Conservation (phyloP, 30 jellyfish, hydroid and myxozoan species). For the Aurelia sp. region DNA sequence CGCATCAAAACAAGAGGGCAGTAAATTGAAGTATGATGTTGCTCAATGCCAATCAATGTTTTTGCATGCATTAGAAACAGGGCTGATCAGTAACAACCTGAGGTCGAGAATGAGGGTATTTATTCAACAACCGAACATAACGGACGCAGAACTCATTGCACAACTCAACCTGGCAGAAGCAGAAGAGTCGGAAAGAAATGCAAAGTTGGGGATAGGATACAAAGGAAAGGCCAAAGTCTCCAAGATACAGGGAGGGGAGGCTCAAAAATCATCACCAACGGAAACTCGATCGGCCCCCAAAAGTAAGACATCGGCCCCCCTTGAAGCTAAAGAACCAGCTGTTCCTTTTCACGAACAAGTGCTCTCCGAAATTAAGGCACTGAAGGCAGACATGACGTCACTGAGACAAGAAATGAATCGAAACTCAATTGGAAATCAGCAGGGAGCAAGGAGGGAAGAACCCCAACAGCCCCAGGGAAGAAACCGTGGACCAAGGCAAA, state of each 20-base stretch:
- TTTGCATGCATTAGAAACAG: conserved; percentile 31
- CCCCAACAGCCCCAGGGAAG: conserved; percentile 7
- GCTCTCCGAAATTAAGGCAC: conserved; percentile 6
- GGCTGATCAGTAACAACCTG: conserved; percentile 22
- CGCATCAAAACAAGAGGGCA: conserved; percentile 32
- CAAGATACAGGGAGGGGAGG: not conserved
- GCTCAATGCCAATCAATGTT: conserved; percentile 44
- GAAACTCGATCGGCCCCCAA: not conserved
- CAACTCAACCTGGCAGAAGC: conserved; percentile 27
- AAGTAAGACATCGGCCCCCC: not conserved
- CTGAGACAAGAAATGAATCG: conserved; percentile 12
- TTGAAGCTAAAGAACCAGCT: not conserved
- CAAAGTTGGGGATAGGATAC: conserved; percentile 32
- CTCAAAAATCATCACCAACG: not conserved
- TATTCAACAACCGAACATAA: conserved; percentile 2
- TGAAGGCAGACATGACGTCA: conserved; percentile 10
- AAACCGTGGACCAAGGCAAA: not conserved
- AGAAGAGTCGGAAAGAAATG: conserved; percentile 30
- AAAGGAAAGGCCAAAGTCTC: conserved; percentile 22
- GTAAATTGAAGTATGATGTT: conserved; percentile 24
- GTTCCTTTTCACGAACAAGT: not conserved
- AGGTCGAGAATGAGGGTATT: conserved; percentile 10
- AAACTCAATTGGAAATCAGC: not conserved
- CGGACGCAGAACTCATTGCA: conserved; percentile 15
- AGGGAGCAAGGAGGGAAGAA: not conserved